A percentile compares a stretch with the other conserved stretches of the same genome.
These are phyloP conservation scores for Heliconius sara DNA, from an alignment of 2,888 invertebrate genomes.

Conservation along the genomic window DNA sequence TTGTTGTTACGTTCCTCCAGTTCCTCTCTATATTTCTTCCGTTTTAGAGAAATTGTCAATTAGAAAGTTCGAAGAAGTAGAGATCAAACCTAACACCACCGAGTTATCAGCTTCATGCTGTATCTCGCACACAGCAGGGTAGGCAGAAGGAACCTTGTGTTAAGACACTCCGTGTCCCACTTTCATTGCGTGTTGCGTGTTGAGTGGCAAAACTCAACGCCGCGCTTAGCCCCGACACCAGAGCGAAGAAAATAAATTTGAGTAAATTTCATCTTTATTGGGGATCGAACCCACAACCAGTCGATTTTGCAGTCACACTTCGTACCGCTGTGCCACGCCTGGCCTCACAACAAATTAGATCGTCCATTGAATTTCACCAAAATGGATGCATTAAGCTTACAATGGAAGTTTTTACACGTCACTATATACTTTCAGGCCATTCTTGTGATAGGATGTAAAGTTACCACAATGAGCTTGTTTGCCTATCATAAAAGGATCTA, in stretches of 20 bases:
- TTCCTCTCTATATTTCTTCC: no score
- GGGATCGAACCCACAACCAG: not conserved
- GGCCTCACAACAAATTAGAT: constrained; percentile 26
- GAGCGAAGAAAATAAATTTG: not conserved
- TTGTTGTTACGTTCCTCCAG: no score
- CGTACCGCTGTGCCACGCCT: not conserved
- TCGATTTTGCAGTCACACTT: not conserved
- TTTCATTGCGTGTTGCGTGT: not conserved
- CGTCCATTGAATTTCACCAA: constrained; percentile 29
- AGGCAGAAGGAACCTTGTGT: not conserved
- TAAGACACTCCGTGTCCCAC: not conserved
- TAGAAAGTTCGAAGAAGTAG: no score
- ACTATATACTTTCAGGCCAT: constrained; percentile 28
- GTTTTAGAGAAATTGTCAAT: no score
- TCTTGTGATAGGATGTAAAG: constrained; percentile 44
- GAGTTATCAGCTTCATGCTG: no score
- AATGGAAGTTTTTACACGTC: constrained; percentile 42
- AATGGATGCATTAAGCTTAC: constrained; percentile 46
- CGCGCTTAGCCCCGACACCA: not conserved
- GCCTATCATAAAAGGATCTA: constrained; percentile 48
- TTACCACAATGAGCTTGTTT: constrained; percentile 47
- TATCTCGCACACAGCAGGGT: not conserved
- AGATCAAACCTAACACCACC: no score
- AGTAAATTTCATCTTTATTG: no score
- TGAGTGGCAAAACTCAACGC: not conserved